These are phyloP conservation scores for Cataglyphis cursor DNA, from an alignment of 2,888 invertebrate genomes.

Conservation along the genomic window DNA sequence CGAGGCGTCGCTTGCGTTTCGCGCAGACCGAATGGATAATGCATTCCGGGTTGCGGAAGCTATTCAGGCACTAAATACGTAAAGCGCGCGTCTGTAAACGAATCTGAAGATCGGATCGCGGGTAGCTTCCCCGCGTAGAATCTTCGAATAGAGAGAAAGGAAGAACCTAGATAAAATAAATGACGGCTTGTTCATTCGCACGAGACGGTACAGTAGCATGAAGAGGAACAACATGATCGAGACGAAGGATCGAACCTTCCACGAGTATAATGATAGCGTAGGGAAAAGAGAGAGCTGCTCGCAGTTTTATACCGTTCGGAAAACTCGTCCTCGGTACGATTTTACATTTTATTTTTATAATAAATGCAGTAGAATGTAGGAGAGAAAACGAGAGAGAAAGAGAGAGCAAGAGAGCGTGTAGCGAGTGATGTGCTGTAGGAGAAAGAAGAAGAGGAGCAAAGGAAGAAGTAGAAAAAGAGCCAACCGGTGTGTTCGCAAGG, in stretches of 20 bases:
- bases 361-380: conserved; percentile 78
- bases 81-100: conserved; percentile 27
- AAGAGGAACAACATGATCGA: conserved; percentile 57
- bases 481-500: conserved; percentile 74
- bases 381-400: conserved; percentile 40
- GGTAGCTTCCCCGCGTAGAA: conserved; percentile 26
- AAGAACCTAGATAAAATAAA: conserved; percentile 8
- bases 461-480: conserved; percentile 35
- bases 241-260: conserved; percentile 49
- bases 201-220: conserved; percentile 32
- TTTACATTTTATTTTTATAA: conserved; percentile 86
- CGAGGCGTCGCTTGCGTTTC: conserved; percentile 31
- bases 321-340: conserved; percentile 83
- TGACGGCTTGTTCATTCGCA: conserved; percentile 55
- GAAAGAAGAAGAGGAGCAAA: conserved; percentile 9
- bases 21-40: conserved; percentile 4
- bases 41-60: conserved; percentile 5
- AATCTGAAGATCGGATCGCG: conserved; percentile 21
- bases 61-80: conserved; percentile 50
- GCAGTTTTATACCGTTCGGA: conserved; percentile 77
- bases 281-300: conserved; percentile 46
- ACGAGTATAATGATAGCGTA: conserved; percentile 50
- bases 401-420: conserved; percentile 22
- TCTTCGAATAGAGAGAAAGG: background rate
- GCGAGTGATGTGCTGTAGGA: conserved; percentile 52